These are phyloP conservation scores for Dioctria rufipes DNA, from an alignment of 2,888 invertebrate genomes.

Conservation along the genomic window DNA sequence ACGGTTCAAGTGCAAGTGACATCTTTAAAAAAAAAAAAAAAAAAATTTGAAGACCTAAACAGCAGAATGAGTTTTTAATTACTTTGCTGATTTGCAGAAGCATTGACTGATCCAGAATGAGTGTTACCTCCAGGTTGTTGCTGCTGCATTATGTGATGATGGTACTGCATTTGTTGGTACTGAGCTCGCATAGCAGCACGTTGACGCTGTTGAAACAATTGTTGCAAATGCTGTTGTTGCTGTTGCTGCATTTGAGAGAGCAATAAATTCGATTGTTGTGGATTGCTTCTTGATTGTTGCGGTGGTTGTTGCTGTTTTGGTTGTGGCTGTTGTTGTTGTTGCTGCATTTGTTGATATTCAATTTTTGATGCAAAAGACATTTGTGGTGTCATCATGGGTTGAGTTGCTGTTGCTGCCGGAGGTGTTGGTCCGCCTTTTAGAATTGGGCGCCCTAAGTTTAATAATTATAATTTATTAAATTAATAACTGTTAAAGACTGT, in stretches of 20 bases:
- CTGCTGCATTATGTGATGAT: constrained; percentile 64
- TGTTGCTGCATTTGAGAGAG: constrained; percentile 64
- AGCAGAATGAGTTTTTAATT: neutral
- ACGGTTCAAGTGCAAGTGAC: no score
- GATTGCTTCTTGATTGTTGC: constrained; percentile 25
- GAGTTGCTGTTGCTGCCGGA: constrained; percentile 66
- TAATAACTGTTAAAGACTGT: no score
- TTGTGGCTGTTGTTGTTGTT: constrained; percentile 67
- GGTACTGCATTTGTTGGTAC: constrained; percentile 65
- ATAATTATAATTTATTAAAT: neutral
- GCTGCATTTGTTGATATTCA: constrained; percentile 63
- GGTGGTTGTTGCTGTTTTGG: constrained; percentile 61
- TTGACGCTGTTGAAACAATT: constrained; percentile 55
- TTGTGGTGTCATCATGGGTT: constrained; percentile 63
- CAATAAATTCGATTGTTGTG: constrained; percentile 51
- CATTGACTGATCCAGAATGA: neutral
- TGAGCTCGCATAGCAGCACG: constrained; percentile 65
- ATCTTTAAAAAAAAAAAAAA: neutral
- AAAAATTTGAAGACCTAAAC: no score
- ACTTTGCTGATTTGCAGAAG: neutral
- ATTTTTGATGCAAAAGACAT: constrained; percentile 57
- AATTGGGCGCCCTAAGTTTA: constrained; percentile 68
- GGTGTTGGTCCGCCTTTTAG: constrained; percentile 66
- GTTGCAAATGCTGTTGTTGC: constrained; percentile 65
- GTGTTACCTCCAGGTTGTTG: neutral